Evolutionary conservation across 2,113 vertebrate species (phyloP).

Genomic region (Acrocephalus arundinaceus): DNA sequence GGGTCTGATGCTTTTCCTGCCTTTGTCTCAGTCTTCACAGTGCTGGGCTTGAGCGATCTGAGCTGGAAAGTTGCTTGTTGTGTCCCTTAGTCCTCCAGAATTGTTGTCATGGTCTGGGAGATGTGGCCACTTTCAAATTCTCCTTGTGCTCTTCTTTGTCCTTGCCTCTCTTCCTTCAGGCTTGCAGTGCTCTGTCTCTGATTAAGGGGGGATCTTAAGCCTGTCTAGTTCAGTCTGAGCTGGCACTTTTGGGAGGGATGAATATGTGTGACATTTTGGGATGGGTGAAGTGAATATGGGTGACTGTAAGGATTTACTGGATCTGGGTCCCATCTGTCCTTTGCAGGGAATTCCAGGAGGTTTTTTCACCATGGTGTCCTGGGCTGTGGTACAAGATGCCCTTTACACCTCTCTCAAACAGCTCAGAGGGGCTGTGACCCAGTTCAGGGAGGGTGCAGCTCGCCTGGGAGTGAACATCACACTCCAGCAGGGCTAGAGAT

Average conservation of each 20-base stretch:
- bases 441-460: not conserved
- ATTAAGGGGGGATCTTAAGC: not conserved
- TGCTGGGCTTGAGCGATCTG: not conserved
- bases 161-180: not conserved
- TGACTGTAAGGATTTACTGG: not conserved
- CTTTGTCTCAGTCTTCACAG: not conserved
- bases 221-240: not conserved
- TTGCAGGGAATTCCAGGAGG: not conserved
- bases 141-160: not conserved
- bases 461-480: fast-evolving
- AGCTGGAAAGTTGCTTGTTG: not conserved
- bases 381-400: not conserved
- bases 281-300: not conserved
- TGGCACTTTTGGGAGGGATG: not conserved
- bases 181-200: not conserved
- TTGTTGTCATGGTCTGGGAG: not conserved
- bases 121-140: not conserved
- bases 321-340: not conserved
- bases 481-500: not conserved
- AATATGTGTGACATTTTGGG: not conserved
- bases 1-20: not conserved
- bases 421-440: not conserved
- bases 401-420: not conserved
- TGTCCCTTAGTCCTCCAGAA: not conserved
- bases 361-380: not conserved